phyloP scores from a whole-genome alignment of 1,140 invertebrate species.

The Agrypnia vestita region DNA sequence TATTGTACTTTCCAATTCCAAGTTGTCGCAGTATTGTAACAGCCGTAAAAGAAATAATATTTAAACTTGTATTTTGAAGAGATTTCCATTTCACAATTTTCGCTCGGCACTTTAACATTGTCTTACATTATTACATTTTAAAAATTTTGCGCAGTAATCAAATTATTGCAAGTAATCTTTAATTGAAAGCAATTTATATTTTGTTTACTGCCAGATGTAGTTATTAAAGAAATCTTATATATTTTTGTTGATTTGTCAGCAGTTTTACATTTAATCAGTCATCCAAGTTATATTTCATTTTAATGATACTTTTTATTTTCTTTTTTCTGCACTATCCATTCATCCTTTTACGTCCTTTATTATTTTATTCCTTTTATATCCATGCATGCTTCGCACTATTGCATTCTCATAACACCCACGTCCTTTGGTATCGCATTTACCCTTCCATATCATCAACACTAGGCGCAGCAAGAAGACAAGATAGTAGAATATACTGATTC shows the following conservation, averaged over 20 bases:
- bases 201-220: not conserved
- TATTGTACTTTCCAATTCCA: no score
- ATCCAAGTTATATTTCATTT: not conserved
- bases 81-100: no score
- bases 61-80: no score
- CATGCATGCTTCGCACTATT: constrained; percentile 52
- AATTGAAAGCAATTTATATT: not conserved
- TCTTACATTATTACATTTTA: no score
- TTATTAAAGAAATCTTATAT: not conserved
- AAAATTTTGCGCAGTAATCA: no score
- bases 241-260: not conserved
- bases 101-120: no score
- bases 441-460: constrained; percentile 51
- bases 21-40: no score
- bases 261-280: not conserved
- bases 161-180: no score
- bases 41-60: no score
- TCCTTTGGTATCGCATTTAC: constrained; percentile 48
- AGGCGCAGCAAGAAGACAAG: constrained; percentile 55
- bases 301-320: constrained; percentile 48
- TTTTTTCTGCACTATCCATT: constrained; percentile 49
- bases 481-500: constrained; percentile 51
- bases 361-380: constrained; percentile 30
- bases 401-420: constrained; percentile 32
- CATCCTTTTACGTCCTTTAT: constrained; percentile 11